Evolutionary conservation across 2,888 invertebrate genomes (phyloP).

Genomic region (Mythimna impura): DNA sequence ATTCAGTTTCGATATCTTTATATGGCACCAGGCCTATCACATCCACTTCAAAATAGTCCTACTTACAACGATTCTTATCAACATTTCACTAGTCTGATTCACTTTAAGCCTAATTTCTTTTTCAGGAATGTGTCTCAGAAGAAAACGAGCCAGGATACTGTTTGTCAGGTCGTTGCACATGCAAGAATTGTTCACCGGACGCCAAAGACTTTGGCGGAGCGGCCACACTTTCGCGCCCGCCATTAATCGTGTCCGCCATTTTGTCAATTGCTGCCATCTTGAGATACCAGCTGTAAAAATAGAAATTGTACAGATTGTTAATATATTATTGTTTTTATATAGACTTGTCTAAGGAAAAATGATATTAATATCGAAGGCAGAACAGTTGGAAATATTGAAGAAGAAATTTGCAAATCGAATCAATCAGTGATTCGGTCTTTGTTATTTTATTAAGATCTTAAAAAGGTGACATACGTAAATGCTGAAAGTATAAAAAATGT

Average conservation of each 20-base stretch:
- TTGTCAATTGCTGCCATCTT: constrained; percentile 76
- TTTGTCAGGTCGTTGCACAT: constrained; percentile 84
- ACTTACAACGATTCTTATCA: not conserved
- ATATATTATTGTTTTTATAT: constrained; percentile 39
- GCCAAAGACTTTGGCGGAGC: constrained; percentile 83
- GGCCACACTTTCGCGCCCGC: constrained; percentile 70
- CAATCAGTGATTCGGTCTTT: not conserved
- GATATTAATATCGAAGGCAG: constrained; percentile 26
- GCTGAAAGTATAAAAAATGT: not conserved
- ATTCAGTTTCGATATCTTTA: not conserved
- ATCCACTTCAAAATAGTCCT: not conserved
- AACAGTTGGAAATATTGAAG: not conserved
- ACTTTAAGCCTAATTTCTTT: not conserved
- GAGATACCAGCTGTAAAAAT: constrained; percentile 71
- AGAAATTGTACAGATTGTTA: constrained; percentile 30
- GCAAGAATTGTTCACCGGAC: constrained; percentile 85
- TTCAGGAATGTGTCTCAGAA: constrained; percentile 87
- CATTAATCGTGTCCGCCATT: constrained; percentile 73
- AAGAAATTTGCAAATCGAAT: not conserved
- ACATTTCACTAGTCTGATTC: not conserved
- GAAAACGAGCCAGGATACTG: constrained; percentile 87
- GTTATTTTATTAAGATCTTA: not conserved
- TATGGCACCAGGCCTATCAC: constrained; percentile 19
- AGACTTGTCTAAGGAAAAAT: constrained; percentile 46
- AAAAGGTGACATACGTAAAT: not conserved